Percentiles rank a stretch among this genome's conserved stretches.
phyloP scores from a whole-genome alignment of 2,113 vertebrate genomes.

The Amblyornis subalaris region DNA sequence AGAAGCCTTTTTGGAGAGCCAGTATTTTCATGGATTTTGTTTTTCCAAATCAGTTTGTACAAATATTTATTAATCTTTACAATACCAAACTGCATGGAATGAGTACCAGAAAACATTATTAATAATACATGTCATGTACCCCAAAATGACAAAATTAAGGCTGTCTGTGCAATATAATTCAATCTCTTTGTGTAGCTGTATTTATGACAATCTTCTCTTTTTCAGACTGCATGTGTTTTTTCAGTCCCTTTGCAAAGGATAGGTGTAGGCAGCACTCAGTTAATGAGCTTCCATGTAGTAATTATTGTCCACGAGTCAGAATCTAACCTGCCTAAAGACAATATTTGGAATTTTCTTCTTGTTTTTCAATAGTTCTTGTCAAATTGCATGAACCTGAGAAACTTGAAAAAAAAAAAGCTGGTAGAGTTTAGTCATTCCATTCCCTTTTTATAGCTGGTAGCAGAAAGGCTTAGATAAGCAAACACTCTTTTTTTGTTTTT shows the following conservation, averaged over 20 bases:
- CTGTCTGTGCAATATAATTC: not conserved
- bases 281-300: not conserved
- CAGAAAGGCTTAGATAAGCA: not conserved
- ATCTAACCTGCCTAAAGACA: not conserved
- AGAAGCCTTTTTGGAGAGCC: fast-evolving
- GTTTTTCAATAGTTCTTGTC: not conserved
- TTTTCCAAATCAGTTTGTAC: not conserved
- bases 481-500: not conserved
- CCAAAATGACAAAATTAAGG: not conserved
- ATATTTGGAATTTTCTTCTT: not conserved
- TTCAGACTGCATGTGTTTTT: not conserved
- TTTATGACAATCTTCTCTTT: not conserved
- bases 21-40: not conserved
- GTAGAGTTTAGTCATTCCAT: not conserved
- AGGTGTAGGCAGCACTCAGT: not conserved
- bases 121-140: not conserved
- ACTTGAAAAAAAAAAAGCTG: not conserved
- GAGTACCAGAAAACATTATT: not conserved
- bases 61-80: not conserved
- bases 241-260: not conserved
- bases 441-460: not conserved
- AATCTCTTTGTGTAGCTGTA: not conserved
- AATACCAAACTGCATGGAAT: not conserved
- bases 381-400: not conserved
- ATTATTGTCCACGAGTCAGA: not conserved